phyloP scores from a whole-genome alignment of 2,888 invertebrate genomes.

The Andrena dorsata region DNA sequence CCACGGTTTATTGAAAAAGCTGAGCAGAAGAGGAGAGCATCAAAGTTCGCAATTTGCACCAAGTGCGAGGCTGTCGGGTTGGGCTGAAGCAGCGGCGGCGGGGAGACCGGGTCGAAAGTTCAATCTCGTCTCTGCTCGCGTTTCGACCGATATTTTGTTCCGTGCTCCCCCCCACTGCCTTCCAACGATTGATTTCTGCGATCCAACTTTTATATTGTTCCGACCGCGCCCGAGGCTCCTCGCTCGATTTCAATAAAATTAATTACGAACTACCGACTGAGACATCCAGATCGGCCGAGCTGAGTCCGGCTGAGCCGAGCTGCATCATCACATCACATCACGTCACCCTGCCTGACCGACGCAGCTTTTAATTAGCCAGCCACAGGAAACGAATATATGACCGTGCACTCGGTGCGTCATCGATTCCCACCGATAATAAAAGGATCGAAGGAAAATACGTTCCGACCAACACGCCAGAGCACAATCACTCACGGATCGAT shows the following conservation, averaged over 20 bases:
- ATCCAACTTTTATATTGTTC: conserved; percentile 67
- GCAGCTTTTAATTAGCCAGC: conserved; percentile 55
- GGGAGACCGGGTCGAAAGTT: conserved; percentile 67
- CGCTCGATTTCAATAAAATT: conserved; percentile 62
- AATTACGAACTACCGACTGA: conserved; percentile 58
- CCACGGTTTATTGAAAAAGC: conserved; percentile 73
- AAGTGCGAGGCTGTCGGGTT: conserved; percentile 62
- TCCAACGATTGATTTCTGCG: conserved; percentile 57
- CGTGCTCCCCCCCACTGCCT: neutral
- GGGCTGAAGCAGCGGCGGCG: conserved; percentile 52
- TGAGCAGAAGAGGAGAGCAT: conserved; percentile 63
- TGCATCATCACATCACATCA: too few relatives aligned
- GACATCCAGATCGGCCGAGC: conserved; percentile 12
- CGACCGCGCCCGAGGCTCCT: conserved; percentile 9
- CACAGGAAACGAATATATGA: conserved; percentile 39
- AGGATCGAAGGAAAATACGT: conserved; percentile 22
- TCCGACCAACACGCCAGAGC: neutral
- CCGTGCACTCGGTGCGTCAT: conserved; percentile 13
- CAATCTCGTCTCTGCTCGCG: conserved; percentile 69
- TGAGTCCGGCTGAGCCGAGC: neutral
- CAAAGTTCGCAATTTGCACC: conserved; percentile 73
- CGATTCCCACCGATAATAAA: conserved; percentile 36
- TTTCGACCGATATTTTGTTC: conserved; percentile 69
- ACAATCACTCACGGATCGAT: neutral
- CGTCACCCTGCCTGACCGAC: neutral